Percentiles rank a stretch among this genome's conserved stretches.
Conservation (phyloP, 2,888 invertebrate species). For the Parascotia fuliginaria region DNA sequence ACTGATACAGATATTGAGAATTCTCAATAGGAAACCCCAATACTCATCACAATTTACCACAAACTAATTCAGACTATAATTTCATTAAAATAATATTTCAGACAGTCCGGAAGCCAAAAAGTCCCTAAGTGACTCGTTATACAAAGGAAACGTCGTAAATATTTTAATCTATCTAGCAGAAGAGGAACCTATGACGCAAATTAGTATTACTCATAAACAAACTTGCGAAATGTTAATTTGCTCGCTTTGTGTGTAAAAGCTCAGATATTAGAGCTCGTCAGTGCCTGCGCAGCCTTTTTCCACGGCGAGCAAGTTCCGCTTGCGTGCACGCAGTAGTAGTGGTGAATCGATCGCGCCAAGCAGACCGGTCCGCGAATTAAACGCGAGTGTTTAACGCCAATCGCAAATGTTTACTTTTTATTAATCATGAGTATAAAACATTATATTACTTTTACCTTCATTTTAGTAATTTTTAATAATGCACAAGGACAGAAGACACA, state of each 20-base stretch:
- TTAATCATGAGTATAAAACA: conserved; percentile 66
- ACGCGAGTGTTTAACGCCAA: conserved; percentile 51
- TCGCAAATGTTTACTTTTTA: conserved; percentile 54
- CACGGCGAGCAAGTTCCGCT: conserved; percentile 52
- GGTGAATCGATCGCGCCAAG: conserved; percentile 67
- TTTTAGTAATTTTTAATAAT: conserved; percentile 54
- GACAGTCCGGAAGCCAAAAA: no score
- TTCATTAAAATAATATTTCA: no score
- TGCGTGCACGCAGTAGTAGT: conserved; percentile 65
- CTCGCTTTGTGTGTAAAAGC: conserved; percentile 62
- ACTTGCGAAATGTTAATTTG: conserved; percentile 53
- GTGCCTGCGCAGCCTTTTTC: conserved; percentile 67
- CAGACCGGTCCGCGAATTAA: conserved; percentile 64
- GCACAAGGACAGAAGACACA: conserved; percentile 63
- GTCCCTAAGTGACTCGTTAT: no score
- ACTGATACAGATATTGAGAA: no score
- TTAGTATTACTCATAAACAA: conserved; percentile 43
- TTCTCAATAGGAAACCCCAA: no score
- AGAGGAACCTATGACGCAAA: conserved; percentile 50
- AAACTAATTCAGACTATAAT: no score
- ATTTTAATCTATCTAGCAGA: background rate
- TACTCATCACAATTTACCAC: no score
- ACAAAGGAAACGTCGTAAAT: background rate
- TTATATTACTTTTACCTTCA: conserved; percentile 53
- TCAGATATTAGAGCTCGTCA: conserved; percentile 47